Evolutionary conservation across 92 coral and sea anemone genomes (phyloP), one percentile per base, ranked within the genome.

Genomic region (Pocillopora grandis): DNA sequence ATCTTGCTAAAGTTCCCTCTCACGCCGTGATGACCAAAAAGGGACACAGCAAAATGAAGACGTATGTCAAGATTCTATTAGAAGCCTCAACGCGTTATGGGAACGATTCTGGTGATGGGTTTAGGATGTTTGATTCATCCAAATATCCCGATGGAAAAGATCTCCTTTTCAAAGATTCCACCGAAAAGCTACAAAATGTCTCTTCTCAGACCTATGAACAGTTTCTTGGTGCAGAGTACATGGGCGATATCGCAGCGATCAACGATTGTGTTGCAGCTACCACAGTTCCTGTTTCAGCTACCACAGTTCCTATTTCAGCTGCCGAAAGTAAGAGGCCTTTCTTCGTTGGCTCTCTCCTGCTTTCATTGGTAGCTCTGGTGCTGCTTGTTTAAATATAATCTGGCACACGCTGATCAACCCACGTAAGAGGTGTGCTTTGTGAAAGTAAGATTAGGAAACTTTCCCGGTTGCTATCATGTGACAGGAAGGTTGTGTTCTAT

Each of bases 151-250:
- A 8, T 8, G 77, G 66, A 23, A 52, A 10, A 18, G 77, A 89
- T 59, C 87, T 86, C n/a, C 60, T 89, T 48, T 89, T 89, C 58
- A 76, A 81, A 70, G 92, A 89, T 75, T 80, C 89, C 15, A 86
- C 92, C 72, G 73, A 66, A 69, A 71, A 20, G 23, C 74, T 89
- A 13, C 80, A 65, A 16, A 77, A 76, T 42, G 82, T 89, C 59
- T 80, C 76, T 1, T 61, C 56, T 0, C 81, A 63, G 68, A 75
- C 87, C 15, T 89, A 85, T 72, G 12, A 60, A 35, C 59, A 12
- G 18, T 89, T 84, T 83, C 77, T 89, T 66, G 87, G 87, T n/a
- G 5, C 58, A 2, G 27, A 4, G 1, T 88, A 77, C n/a, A 42
- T 62, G 36, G 20, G 3, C 3, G 82, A 77, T 16, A 42, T 77